Evolutionary conservation across 2,113 vertebrate genomes (phyloP), one percentile per base, ranked within the genome.

Genomic region (Takifugu flavidus): DNA sequence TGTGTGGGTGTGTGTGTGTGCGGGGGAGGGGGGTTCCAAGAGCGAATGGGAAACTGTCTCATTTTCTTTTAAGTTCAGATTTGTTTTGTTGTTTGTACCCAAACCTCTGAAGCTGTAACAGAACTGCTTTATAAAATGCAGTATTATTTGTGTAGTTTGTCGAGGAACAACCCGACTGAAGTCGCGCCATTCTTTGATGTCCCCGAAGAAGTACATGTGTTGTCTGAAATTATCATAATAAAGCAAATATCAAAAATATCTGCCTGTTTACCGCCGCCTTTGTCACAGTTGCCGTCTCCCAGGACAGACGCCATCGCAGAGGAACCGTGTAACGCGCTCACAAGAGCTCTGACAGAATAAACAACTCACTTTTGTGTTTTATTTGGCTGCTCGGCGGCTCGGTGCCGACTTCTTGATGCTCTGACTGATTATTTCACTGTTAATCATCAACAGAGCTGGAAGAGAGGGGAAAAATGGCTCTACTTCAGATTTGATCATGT

Each of bases 201-300:
- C 52, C 70, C 44, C 53, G 28, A 63, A 70, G 25, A 65, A 69
- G 63, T 77, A 72, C 53, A 45, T 49, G 51, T 72, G 70, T 72
- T 75, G 52, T 74, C 67, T 56, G 59, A 67, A 82, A 70, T 79
- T 39, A 80, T 70, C 70, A 56, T 74, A 85, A 85, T 87, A 88
- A 88, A 87, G 12, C 74, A 29, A 72, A 66, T 75, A 75, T 74
- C 70, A 77, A 53, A 62, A 59, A 70, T 1, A 0, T 7, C 52
- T 15, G 14, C 3, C 15, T 28, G 25, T 57, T 43, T 49, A 45
- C 44, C 14, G 13, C 44, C 59, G 65, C 43, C 63, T 57, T 25
- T 46, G 55, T 6, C 43, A 68, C 20, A 39, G 20, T 3, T 2
- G 13, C 28, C 1, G 56, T 62, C 51, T 56, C 75, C 13, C 8